A percentile compares a stretch with the other conserved stretches of the same genome.
Conservation (phyloP, 2,797 vertebrate genomes). For the Hydrophis major region DNA sequence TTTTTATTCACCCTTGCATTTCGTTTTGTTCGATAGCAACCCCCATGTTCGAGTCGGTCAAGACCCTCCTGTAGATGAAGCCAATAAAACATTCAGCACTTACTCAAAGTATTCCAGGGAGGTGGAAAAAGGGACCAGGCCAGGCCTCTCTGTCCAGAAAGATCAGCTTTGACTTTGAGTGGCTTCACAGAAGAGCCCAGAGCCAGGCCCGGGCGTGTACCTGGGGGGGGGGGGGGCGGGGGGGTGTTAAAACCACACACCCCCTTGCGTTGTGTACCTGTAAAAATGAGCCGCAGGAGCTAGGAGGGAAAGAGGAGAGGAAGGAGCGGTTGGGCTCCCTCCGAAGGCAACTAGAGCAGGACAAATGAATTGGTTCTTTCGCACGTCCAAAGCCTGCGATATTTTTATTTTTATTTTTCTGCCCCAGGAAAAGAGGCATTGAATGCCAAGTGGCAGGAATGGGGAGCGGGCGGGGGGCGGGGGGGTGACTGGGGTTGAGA, state of each 20-base stretch:
- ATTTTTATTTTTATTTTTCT: slow-evolving; percentile 59
- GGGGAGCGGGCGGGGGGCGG: too few relatives aligned
- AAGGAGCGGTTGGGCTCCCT: slow-evolving; percentile 67
- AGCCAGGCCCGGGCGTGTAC: background rate
- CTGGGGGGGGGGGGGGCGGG: accelerated
- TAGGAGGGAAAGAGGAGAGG: background rate
- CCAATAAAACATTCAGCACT: too few relatives aligned
- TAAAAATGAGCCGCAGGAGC: background rate
- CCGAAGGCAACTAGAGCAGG: slow-evolving; percentile 93
- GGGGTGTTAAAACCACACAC: background rate
- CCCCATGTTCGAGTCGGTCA: too few relatives aligned
- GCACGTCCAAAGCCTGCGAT: slow-evolving; percentile 92
- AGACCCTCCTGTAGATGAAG: too few relatives aligned
- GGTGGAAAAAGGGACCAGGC: too few relatives aligned
- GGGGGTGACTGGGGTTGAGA: slow-evolving; percentile 71
- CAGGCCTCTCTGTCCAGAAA: background rate
- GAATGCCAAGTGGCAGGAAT: slow-evolving; percentile 97
- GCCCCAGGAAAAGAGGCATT: slow-evolving; percentile 85
- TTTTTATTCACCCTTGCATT: too few relatives aligned
- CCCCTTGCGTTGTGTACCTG: background rate
- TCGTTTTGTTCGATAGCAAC: too few relatives aligned
- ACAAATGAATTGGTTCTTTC: slow-evolving; percentile 87
- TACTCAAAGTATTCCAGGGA: too few relatives aligned
- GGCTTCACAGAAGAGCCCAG: background rate
- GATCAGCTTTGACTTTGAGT: accelerated